phyloP scores from a whole-genome alignment of 1,140 invertebrate species.

The Anastrepha obliqua region DNA sequence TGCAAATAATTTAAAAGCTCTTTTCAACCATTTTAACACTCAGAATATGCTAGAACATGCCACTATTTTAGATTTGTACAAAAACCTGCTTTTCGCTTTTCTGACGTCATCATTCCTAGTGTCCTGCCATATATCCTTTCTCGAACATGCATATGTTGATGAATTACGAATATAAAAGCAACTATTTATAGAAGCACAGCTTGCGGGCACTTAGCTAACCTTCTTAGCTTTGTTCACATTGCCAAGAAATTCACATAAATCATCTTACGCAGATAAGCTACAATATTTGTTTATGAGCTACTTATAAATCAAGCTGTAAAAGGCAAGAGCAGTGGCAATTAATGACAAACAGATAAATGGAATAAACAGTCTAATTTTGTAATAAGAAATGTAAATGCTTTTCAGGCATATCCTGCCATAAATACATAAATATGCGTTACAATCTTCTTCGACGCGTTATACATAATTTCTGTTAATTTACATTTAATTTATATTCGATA shows the following conservation, averaged over 20 bases:
- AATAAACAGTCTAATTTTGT: no score
- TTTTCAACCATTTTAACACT: background rate
- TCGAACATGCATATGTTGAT: no score
- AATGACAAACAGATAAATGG: background rate
- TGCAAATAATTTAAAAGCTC: no score
- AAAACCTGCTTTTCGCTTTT: background rate
- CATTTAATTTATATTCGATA: no score
- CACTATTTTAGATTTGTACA: background rate
- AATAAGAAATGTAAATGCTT: no score
- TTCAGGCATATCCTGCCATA: no score
- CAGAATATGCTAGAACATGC: background rate
- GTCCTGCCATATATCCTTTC: background rate
- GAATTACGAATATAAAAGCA: background rate
- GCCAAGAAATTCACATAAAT: background rate
- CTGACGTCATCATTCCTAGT: background rate
- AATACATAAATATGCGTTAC: no score
- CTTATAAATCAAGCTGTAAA: background rate
- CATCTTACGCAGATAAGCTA: background rate
- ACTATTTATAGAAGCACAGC: background rate
- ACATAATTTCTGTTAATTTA: no score
- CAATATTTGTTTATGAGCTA: background rate
- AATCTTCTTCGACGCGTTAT: no score
- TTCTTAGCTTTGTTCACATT: background rate
- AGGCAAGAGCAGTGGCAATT: background rate
- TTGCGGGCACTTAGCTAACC: background rate